Percentiles rank a stretch among this genome's conserved stretches.
Evolutionary conservation across 2,888 invertebrate genomes (phyloP).

Genomic region (Carabus problematicus): DNA sequence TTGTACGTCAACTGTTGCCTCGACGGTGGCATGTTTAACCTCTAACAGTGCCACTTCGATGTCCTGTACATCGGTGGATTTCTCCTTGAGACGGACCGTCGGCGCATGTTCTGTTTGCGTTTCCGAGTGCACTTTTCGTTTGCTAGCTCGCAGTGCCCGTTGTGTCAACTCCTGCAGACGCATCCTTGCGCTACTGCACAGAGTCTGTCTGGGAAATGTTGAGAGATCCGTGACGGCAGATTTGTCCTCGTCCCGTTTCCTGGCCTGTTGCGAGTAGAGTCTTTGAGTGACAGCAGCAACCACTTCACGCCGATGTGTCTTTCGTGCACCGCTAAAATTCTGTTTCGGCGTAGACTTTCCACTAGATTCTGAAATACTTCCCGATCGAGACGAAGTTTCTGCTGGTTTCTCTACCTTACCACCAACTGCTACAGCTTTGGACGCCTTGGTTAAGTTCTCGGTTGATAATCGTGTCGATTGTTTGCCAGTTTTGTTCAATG

Average conservation of each 20-base stretch:
- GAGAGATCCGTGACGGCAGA: constrained; percentile 58
- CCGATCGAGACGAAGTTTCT: constrained; percentile 34
- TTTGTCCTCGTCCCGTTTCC: constrained; percentile 60
- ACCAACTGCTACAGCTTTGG: neutral
- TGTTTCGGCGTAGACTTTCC: constrained; percentile 49
- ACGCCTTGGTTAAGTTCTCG: constrained; percentile 19
- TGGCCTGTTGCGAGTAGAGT: constrained; percentile 68
- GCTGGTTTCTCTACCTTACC: neutral
- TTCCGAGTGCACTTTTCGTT: constrained; percentile 63
- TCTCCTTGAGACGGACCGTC: constrained; percentile 65
- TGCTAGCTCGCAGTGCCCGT: constrained; percentile 63
- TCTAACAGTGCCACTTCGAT: constrained; percentile 59
- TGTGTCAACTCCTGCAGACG: constrained; percentile 67
- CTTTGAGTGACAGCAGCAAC: constrained; percentile 75
- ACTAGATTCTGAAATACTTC: constrained; percentile 47
- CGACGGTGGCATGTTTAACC: constrained; percentile 55
- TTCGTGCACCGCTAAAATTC: constrained; percentile 45
- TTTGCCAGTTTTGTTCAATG: constrained; percentile 10
- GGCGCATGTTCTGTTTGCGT: constrained; percentile 65
- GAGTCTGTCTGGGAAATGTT: constrained; percentile 22
- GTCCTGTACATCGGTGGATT: constrained; percentile 64
- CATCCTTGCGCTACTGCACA: constrained; percentile 66
- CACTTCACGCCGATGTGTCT: constrained; percentile 66
- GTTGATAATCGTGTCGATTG: constrained; percentile 10
- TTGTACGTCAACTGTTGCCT: constrained; percentile 60